A percentile compares a stretch with the other conserved stretches of the same genome.
phyloP scores from a whole-genome alignment of 2,888 invertebrate genomes.

The Brachyptera putata region DNA sequence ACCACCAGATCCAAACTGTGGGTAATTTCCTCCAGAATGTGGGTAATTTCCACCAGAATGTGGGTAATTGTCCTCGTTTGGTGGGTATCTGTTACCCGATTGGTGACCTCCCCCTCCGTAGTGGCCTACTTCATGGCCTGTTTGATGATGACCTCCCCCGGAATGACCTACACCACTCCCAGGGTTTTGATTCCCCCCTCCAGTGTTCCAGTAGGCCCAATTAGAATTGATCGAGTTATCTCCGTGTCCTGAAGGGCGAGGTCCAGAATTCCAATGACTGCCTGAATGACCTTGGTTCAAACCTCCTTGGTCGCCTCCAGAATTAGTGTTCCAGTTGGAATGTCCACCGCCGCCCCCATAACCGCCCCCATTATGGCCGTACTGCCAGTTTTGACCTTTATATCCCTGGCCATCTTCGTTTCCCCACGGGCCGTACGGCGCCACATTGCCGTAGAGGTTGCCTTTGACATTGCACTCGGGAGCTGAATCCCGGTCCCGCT shows the following conservation, averaged over 20 bases:
- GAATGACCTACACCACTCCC: not conserved
- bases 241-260: not conserved
- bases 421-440: conserved; percentile 9
- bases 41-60: not conserved
- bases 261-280: not conserved
- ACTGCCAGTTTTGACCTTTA: conserved; percentile 26
- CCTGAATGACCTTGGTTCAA: not conserved
- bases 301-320: conserved; percentile 31
- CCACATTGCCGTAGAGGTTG: not conserved
- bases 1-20: too few species aligned
- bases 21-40: too few species aligned
- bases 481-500: conserved; percentile 65
- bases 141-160: not conserved
- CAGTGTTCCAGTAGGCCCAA: too few species aligned
- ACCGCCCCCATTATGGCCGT: conserved; percentile 22
- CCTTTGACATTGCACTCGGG: conserved; percentile 23
- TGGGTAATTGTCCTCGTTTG: conserved; percentile 1
- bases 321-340: conserved; percentile 37
- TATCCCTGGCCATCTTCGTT: conserved; percentile 28
- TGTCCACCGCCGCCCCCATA: conserved; percentile 29
- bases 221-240: too few species aligned
- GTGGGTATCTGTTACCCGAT: not conserved
- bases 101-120: not conserved
- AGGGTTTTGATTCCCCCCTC: not conserved
- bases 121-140: not conserved